Evolutionary conservation across 2,888 invertebrate species (phyloP).

Genomic region (Lepidochitona cinerea): DNA sequence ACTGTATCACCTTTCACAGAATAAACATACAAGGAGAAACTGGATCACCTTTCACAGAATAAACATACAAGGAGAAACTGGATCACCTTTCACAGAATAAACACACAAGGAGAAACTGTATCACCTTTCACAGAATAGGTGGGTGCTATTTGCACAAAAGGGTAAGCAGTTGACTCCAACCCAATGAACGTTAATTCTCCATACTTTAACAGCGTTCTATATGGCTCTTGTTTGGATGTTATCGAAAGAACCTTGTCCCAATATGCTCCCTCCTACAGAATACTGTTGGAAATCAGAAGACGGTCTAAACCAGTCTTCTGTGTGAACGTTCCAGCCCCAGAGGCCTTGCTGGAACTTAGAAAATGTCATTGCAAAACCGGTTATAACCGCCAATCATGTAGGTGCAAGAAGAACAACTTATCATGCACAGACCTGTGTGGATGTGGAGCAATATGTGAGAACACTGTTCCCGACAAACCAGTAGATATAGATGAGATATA

Average conservation of each 20-base stretch:
- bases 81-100: too few relatives aligned
- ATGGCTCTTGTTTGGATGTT: background rate
- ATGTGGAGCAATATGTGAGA: background rate
- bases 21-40: too few relatives aligned
- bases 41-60: too few relatives aligned
- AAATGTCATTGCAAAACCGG: background rate
- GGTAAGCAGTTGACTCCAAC: too few relatives aligned
- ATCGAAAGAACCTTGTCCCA: background rate
- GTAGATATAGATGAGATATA: slow-evolving; percentile 1
- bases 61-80: too few relatives aligned
- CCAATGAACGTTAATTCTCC: too few relatives aligned
- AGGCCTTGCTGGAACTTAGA: background rate
- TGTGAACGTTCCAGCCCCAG: background rate
- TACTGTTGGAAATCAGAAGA: background rate
- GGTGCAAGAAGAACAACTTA: background rate
- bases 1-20: too few relatives aligned
- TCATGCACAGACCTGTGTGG: background rate
- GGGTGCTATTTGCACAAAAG: too few relatives aligned
- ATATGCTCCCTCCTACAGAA: background rate
- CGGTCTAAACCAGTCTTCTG: background rate
- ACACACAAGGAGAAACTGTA: too few relatives aligned
- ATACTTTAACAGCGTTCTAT: background rate
- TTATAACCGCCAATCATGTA: background rate
- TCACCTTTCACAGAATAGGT: too few relatives aligned
- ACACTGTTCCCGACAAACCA: background rate